These are phyloP conservation scores for Neolamprologus longior DNA, from an alignment of 2,113 vertebrate genomes.

Conservation along the genomic window DNA sequence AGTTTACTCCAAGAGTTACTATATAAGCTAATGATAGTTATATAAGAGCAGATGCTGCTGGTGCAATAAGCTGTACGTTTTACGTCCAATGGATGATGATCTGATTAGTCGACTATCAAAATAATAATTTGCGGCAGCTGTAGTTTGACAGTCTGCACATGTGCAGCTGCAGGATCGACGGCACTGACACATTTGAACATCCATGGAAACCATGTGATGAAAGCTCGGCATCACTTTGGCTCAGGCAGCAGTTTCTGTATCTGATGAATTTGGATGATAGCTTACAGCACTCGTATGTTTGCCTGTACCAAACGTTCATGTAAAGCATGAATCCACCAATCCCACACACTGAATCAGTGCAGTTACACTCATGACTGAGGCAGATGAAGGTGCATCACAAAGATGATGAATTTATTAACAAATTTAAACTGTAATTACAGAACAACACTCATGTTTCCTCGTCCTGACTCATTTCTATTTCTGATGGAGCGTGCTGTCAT, in stretches of 20 bases:
- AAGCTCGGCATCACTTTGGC: neutral
- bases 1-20: too few species aligned
- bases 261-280: neutral
- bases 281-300: too few species aligned
- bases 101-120: neutral
- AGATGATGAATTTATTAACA: neutral
- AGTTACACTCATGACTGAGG: neutral
- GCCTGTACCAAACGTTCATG: neutral
- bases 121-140: neutral
- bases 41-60: neutral
- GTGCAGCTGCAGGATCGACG: neutral
- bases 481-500: neutral
- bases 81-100: neutral
- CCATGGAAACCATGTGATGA: neutral
- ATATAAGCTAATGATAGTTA: accelerated
- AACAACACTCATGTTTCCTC: neutral
- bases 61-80: accelerated
- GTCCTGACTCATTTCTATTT: too few species aligned
- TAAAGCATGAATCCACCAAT: neutral
- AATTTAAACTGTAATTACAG: neutral
- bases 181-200: neutral
- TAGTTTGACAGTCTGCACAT: neutral
- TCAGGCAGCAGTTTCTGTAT: neutral
- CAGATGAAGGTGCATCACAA: neutral
- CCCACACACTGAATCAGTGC: neutral